Percentiles rank a stretch among this genome's conserved stretches.
Evolutionary conservation across 2,797 vertebrate genomes (phyloP).

Genomic region (Lycodopsis pacificus): DNA sequence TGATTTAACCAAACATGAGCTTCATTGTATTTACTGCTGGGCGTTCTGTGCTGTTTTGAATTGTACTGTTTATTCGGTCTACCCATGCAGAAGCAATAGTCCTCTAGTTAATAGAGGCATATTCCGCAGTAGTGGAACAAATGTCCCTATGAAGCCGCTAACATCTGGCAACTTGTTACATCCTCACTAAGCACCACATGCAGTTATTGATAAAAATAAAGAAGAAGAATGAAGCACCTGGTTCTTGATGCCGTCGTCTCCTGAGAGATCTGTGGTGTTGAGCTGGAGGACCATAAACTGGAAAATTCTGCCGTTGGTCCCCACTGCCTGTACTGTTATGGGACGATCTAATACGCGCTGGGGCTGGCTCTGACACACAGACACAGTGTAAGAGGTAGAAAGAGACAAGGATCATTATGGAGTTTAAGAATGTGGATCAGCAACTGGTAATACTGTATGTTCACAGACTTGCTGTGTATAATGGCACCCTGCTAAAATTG

Average conservation of each 20-base stretch:
- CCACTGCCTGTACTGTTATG: constrained; percentile 90
- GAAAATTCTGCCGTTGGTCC: constrained; percentile 91
- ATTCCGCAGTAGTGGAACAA: not conserved
- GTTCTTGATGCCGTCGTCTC: constrained; percentile 90
- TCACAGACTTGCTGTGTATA: not conserved
- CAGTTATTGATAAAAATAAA: not conserved
- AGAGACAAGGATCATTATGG: not conserved
- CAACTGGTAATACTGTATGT: not conserved
- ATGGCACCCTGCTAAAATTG: not conserved
- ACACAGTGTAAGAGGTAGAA: not conserved
- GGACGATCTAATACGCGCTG: constrained; percentile 85
- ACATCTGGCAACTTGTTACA: no score
- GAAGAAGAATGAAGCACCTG: constrained; percentile 65
- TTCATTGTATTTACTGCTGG: not conserved
- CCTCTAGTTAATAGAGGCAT: not conserved
- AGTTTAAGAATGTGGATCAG: not conserved
- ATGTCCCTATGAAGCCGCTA: not conserved
- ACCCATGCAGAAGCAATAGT: not conserved
- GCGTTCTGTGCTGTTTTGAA: not conserved
- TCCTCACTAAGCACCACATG: not conserved
- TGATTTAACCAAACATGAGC: not conserved
- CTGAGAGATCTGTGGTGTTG: constrained; percentile 91
- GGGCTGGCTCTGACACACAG: constrained; percentile 76
- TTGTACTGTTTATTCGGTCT: not conserved
- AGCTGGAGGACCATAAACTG: constrained; percentile 94